Conservation (phyloP, 2,113 vertebrate species). For the Trogon surrucura region DNA sequence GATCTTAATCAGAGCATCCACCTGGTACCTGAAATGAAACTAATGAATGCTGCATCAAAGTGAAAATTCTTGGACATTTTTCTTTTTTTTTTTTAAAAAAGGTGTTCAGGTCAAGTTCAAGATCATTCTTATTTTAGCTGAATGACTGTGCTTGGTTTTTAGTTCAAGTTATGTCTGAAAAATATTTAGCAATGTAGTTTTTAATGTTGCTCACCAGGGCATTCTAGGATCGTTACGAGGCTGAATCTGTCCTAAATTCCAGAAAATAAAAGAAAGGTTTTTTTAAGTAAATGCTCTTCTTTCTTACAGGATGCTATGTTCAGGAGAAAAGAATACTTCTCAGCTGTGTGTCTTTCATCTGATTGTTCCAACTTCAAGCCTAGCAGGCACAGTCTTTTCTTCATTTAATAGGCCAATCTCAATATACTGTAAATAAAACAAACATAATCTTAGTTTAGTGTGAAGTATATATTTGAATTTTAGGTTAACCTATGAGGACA, state of each 20-base stretch:
- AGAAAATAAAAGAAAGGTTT: not conserved
- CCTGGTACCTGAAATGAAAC: not conserved
- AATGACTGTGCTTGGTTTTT: not conserved
- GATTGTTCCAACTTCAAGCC: not conserved
- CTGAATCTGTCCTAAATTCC: not conserved
- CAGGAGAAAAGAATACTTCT: not conserved
- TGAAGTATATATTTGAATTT: not conserved
- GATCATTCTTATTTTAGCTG: not conserved
- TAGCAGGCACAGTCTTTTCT: not conserved
- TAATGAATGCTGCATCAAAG: not conserved
- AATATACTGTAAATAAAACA: not conserved
- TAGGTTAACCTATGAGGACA: not conserved
- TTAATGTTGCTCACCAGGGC: not conserved
- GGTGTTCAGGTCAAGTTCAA: not conserved
- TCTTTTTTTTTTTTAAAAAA: not conserved
- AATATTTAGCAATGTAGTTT: not conserved
- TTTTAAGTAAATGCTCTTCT: not conserved
- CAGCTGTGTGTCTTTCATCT: not conserved
- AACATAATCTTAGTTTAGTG: not conserved
- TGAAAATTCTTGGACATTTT: not conserved
- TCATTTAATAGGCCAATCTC: not conserved
- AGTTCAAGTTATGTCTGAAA: not conserved
- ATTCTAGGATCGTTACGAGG: not conserved
- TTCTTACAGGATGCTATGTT: not conserved
- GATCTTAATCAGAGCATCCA: not conserved